Evolutionary conservation across 1,140 invertebrate genomes (phyloP).

Genomic region (Drosophila tsacasi): DNA sequence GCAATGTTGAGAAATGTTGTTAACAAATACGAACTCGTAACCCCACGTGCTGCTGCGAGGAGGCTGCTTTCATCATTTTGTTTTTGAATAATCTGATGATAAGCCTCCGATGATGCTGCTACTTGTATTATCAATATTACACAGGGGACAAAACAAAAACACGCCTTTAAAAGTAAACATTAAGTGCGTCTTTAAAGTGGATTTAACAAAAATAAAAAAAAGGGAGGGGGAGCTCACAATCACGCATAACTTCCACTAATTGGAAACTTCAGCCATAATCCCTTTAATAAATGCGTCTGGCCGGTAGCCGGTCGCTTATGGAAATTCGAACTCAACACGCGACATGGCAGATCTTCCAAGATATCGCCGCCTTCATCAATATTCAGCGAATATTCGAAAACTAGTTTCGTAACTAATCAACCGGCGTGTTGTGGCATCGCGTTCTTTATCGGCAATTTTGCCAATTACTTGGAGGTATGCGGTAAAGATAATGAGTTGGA

Average conservation of each 20-base stretch:
- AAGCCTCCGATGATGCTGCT: conserved; percentile 30
- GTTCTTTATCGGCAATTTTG: conserved; percentile 44
- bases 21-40: conserved; percentile 27
- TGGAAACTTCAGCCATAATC: conserved; percentile 6
- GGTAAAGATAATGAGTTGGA: conserved; percentile 21
- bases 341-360: conserved; percentile 19
- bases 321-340: conserved; percentile 48
- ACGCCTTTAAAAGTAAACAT: conserved; percentile 32
- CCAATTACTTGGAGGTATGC: conserved; percentile 38
- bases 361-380: conserved; percentile 47
- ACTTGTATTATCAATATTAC: conserved; percentile 43
- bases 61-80: conserved; percentile 36
- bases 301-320: conserved; percentile 21
- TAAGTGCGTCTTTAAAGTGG: conserved; percentile 50
- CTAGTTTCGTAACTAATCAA: conserved; percentile 52
- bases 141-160: conserved; percentile 39
- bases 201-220: neutral
- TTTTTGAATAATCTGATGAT: conserved; percentile 35
- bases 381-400: conserved; percentile 39
- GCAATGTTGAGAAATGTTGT: conserved; percentile 2
- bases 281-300: conserved; percentile 29
- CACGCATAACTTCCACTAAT: conserved; percentile 47
- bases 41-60: conserved; percentile 32
- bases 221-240: neutral
- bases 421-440: conserved; percentile 6